Evolutionary conservation across 2,797 vertebrate genomes (phyloP), one percentile per base, ranked within the genome.

Genomic region (Lophura swinhoii): DNA sequence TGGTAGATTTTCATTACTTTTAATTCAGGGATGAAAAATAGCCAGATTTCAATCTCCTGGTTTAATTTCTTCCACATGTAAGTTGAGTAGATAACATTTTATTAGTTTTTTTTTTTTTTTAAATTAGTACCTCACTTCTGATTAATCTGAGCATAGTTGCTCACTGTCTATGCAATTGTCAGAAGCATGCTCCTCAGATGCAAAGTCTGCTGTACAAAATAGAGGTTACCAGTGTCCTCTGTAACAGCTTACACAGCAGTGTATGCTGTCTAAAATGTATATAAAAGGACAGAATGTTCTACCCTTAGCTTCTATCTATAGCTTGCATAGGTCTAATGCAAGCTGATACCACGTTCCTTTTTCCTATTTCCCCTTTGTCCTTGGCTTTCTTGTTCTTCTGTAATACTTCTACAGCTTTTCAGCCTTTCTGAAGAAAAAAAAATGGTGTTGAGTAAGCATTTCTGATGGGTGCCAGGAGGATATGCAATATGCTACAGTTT

Each of bases 321-420:
- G 73, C 39, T 60, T 68, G 43, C 3, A 1, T 37, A 17, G 6
- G 8, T 80, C 48, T 67, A 78, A 75, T 22, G 63, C 41, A 81
- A 86, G 56, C 56, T 70, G 66, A 51, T 24, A 58, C n/a, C 73
- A 71, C 35, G 55, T 91, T 96, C 87, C 80, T 39, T 88, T 93
- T 95, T 81, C 21, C 72, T 66, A 72, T 84, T 89, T 93, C 73
- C 69, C 79, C 88, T 75, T 62, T 46, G 62, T 35, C 39, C 22
- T 44, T 84, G 33, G 63, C 18, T 43, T 72, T 87, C 87, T 84
- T 91, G 64, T 43, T 84, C 23, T 95, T 79, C 76, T 87, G 85
- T 87, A 88, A 94, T 87, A 93, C 21, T 37, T 80, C 93, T 64
- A 63, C 69, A 55, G 46, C 12, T 86, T 90, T 26, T 49, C 80